A percentile compares a stretch with the other conserved stretches of the same genome.
These are phyloP conservation scores for Lepidotrigona ventralis DNA, from an alignment of 1,140 invertebrate species.

Conservation along the genomic window DNA sequence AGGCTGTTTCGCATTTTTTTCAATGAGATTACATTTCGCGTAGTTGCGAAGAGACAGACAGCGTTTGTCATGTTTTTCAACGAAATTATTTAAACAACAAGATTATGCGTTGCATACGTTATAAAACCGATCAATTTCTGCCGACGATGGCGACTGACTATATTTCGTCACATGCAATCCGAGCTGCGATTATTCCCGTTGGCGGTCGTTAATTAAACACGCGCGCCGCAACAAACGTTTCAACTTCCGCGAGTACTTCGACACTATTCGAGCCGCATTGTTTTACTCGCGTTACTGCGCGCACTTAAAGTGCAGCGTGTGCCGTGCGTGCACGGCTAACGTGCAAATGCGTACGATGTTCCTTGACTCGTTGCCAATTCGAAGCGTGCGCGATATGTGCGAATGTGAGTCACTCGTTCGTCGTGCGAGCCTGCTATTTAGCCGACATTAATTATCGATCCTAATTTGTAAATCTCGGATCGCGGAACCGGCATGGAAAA, in stretches of 20 bases:
- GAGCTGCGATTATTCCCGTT: not conserved
- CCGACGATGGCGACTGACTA: not conserved
- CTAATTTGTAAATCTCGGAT: not conserved
- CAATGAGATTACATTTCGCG: too few relatives aligned
- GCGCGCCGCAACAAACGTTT: too few relatives aligned
- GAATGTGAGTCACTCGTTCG: conserved; percentile 21
- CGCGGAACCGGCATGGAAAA: too few relatives aligned
- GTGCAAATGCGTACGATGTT: conserved; percentile 26
- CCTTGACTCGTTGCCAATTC: conserved; percentile 36
- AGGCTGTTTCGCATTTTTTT: too few relatives aligned
- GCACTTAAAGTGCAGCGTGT: conserved; percentile 23
- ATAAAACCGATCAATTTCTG: not conserved
- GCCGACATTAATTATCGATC: not conserved
- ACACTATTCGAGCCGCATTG: conserved; percentile 14
- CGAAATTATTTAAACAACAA: too few relatives aligned
- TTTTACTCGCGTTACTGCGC: conserved; percentile 3
- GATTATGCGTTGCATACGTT: not conserved
- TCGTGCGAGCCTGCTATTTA: conserved; percentile 7
- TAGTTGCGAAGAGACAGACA: too few relatives aligned
- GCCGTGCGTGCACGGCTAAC: not conserved
- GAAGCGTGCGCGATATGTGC: conserved; percentile 31
- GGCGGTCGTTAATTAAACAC: not conserved
- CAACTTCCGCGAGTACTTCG: conserved; percentile 3
- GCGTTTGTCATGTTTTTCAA: too few relatives aligned
- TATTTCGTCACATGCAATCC: not conserved